Base-by-base conservation (phyloP, 2,113 vertebrate genomes). In the Echinops telfairi region DNA sequence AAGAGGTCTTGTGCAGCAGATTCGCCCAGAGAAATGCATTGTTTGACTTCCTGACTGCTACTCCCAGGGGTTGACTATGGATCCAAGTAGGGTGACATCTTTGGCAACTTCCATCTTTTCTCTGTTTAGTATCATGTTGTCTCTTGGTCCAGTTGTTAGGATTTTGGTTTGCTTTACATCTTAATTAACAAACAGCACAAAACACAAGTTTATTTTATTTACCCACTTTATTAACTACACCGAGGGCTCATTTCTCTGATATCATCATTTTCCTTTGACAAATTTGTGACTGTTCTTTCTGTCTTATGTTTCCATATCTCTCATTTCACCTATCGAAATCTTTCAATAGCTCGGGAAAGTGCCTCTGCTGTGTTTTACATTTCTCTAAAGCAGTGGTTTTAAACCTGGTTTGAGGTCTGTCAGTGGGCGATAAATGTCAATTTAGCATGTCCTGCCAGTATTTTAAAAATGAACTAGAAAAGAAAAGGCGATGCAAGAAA, bases 351-450 rank as follows among this genome's bases (percentile, higher is more conserved):
- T 83, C 70, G 66, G 62, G 10, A 87, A 70, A 87, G n/a, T 76
- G 4, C 40, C 68, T 68, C 29, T 60, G 19, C 8, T 78, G 22
- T 16, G 19, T 77, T 94, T 87, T 87, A 38, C 9, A 83, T 62
- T 94, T 87, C 20, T 91, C 60, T 53, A 36, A 20, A 71, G 36
- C 29, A 91, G 31, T 66, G 27, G n/a, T 70, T 83, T 94, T 88
- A n/a, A 77, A 70, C 4, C 22, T 27, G 58, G 8, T 70, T 43
- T 86, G 83, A 91, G 25, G 31, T 76, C 43, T 90, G 2, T 73
- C 86, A 73, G 31, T 78, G 78, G 25, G 31, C 19, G 47, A 38
- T 53, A 43, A 53, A 77, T 87, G 66, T 83, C 47, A 58, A 62
- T 78, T 68, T 83, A 62, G 31, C 6, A 1, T 88, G 9, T 62